Conservation (phyloP, 1,140 invertebrate species). For the Phymorhynchus buccinoides region DNA sequence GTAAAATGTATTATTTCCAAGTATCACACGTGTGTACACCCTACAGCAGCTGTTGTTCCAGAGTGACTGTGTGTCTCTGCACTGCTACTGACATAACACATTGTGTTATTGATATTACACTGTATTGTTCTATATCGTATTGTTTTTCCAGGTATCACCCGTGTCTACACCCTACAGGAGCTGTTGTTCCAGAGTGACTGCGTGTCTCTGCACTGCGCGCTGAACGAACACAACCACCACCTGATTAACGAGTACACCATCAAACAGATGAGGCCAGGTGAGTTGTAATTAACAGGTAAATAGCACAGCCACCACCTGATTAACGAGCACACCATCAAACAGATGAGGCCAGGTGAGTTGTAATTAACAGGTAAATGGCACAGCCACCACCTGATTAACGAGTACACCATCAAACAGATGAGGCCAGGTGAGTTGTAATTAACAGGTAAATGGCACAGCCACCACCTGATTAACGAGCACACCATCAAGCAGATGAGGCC, state of each 20-base stretch:
- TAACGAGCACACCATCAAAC: conserved; percentile 97
- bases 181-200: conserved; percentile 97
- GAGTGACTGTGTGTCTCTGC: conserved; percentile 96
- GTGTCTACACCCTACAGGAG: conserved; percentile 95
- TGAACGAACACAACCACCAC: conserved; percentile 98
- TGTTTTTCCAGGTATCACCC: conserved; percentile 84
- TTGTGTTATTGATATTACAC: too few species aligned
- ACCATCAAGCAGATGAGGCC: conserved; percentile 95
- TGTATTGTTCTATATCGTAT: too few species aligned
- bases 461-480: conserved; percentile 97
- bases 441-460: conserved; percentile 89
- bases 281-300: too few species aligned
- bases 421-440: conserved; percentile 74
- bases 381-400: conserved; percentile 98
- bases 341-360: conserved; percentile 83
- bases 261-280: conserved; percentile 89
- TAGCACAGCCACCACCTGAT: conserved; percentile 98
- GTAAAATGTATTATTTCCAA: too few species aligned
- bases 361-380: too few species aligned
- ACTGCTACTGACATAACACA: too few species aligned
- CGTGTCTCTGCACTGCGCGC: conserved; percentile 95
- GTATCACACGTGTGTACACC: conserved; percentile 94
- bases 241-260: conserved; percentile 98
- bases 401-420: conserved; percentile 98
- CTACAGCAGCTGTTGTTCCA: conserved; percentile 95